phyloP scores from a whole-genome alignment of 2,888 invertebrate genomes.

The Drosophila prostipennis region DNA sequence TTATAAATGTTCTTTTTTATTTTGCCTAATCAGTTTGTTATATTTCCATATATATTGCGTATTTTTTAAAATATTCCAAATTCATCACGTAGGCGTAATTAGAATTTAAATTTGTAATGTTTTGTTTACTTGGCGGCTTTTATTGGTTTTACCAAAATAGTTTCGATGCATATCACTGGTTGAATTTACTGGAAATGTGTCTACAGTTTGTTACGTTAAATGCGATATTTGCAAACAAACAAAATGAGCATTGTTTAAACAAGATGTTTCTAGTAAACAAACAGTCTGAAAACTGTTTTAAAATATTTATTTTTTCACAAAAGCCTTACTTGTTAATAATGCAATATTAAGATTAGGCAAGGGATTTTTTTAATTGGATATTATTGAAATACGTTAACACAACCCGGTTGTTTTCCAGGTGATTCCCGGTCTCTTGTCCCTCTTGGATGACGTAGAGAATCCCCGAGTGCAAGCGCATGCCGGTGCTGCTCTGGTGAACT shows the following conservation, averaged over 20 bases:
- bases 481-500: slow-evolving; percentile 99
- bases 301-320: slow-evolving; percentile 1
- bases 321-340: not conserved
- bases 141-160: no score
- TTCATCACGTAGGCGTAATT: no score
- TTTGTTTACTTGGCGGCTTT: no score
- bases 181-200: not conserved
- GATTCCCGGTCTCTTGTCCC: slow-evolving; percentile 94
- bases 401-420: slow-evolving; percentile 85
- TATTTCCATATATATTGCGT: no score
- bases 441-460: slow-evolving; percentile 95
- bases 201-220: not conserved
- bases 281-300: not conserved
- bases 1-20: no score
- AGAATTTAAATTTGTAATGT: no score
- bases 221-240: slow-evolving; percentile 2
- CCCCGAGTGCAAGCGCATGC: slow-evolving; percentile 94
- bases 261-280: not conserved
- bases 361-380: no score
- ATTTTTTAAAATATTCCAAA: no score
- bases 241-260: slow-evolving; percentile 3
- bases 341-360: no score
- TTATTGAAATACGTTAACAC: no score
- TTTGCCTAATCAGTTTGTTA: no score
- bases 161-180: no score